These are phyloP conservation scores for Vireo altiloquus DNA, from an alignment of 2,113 vertebrate genomes.

Conservation along the genomic window DNA sequence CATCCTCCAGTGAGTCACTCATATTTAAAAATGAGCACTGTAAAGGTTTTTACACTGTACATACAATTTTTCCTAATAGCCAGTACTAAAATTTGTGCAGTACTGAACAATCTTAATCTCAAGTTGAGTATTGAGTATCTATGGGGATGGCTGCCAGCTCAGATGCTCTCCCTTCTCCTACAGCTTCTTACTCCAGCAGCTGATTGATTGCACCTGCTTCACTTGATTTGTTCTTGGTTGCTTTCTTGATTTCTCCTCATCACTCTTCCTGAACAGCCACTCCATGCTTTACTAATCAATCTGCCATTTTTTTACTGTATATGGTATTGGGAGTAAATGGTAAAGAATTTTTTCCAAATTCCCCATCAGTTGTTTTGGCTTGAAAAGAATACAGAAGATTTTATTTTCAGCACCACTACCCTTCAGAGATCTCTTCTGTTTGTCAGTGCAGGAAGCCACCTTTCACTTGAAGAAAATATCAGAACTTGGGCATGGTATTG, in stretches of 20 bases:
- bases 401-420: not conserved
- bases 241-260: conserved; percentile 35
- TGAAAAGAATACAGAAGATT: not conserved
- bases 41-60: not conserved
- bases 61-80: rapidly evolving
- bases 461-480: not conserved
- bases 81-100: not conserved
- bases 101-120: not conserved
- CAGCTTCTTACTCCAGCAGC: not conserved
- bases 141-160: not conserved
- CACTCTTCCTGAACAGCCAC: conserved; percentile 25
- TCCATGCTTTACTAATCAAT: conserved; percentile 8
- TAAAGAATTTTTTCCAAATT: not conserved
- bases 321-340: not conserved
- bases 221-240: conserved; percentile 18
- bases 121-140: not conserved
- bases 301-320: not conserved
- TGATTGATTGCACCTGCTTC: conserved; percentile 25
- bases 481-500: not conserved
- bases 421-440: not conserved
- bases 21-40: not conserved
- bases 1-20: not conserved
- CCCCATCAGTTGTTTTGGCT: not conserved
- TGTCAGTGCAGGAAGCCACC: not conserved
- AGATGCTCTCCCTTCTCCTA: not conserved